Evolutionary conservation across 2,888 invertebrate species (phyloP), one percentile per base, ranked within the genome.

Genomic region (Uloborus plumipes): DNA sequence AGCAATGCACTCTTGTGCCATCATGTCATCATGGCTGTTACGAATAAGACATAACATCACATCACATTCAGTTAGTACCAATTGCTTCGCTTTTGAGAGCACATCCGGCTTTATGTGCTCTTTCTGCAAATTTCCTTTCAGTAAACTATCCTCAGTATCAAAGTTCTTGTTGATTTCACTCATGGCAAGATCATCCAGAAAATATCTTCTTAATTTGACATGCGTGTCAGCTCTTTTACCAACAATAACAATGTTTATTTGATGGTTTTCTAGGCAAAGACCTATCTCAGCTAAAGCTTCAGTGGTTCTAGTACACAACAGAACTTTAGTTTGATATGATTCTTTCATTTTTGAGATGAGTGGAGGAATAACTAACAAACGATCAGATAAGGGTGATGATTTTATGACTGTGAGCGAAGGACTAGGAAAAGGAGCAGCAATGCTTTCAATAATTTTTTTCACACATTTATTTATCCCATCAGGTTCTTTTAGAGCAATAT

Each of bases 21-120:
- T 55, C 16, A 74, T 69, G n/a, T 75, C 49, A 49, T 79, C 73
- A 61, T 83, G 83, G 67, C 90, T 90, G 0, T 90, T 93, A 53
- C 92, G 91, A 31, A 94, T 91, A 14, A 94, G 94, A 70, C 93
- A 93, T 86, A 93, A 92, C 80, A 95, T 90, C 86, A 94, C 91
- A 87, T 94, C 91, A 0, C 94, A 93, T 80, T 91, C 90, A 15
- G 83, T 58, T 13, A 86, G 22, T 11, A 86, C 47, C 3, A 84
- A 74, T 31, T 73, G 59, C 72, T 71, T 79, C n/a, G 50, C 39
- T 47, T 53, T 76, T n/a, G 9, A 16, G 11, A 73, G 2, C 4
- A 49, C 18, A 3, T 65, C 69, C n/a, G 15, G 39, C 18, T 62
- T 73, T 18, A 51, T 4, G 14, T 51, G 20, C 49, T 51, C 49